Base-by-base conservation (phyloP, 2,113 vertebrate species). In the Struthio camelus region DNA sequence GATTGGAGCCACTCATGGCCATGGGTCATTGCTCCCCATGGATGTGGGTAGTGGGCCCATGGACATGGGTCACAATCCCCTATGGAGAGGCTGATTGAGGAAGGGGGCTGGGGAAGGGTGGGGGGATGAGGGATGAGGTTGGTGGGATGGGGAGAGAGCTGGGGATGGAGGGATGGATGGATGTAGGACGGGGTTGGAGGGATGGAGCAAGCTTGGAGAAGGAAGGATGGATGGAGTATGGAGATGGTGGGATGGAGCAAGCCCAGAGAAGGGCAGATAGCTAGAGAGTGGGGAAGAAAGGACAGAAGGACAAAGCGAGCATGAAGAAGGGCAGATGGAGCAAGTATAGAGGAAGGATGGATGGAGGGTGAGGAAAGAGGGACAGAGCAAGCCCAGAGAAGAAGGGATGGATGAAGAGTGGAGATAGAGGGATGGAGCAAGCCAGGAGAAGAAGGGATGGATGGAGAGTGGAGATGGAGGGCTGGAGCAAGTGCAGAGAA, bases 61-160 rank as follows among this genome's bases (percentile, higher is more conserved):
- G 58, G 36, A 28, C 6, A 2, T 5, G 58, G 48, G 59, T 18
- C 36, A 2, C 6, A 1, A 16, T 10, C 22, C 15, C 25, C 0
- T 11, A 7, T 54, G 34, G 82, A 46, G 40, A 30, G 44, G 48
- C 38, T 5, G 44, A 11, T 17, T 42, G 25, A 30, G 51, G 79
- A 46, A 20, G 79, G 51, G 17, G 40, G 42, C 12, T 5, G 28
- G 65, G 34, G 27, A 10, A 62, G 30, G 20, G n/a, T 3, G 62
- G 42, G 25, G 2, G 42, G 32, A 61, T 23, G 76, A 3, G 50
- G 25, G 25, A 27, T 14, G 25, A 32, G 78, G 50, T 44, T 7
- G 36, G 9, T 25, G 13, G 12, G 56, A 32, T 8, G 38, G 24
- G 40, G 66, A 32, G 25, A n/a, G 44, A 46, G 44, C 44, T 46